Percentiles rank a stretch among this genome's conserved stretches.
phyloP scores from a whole-genome alignment of 2,113 vertebrate genomes.

The Equus przewalskii region DNA sequence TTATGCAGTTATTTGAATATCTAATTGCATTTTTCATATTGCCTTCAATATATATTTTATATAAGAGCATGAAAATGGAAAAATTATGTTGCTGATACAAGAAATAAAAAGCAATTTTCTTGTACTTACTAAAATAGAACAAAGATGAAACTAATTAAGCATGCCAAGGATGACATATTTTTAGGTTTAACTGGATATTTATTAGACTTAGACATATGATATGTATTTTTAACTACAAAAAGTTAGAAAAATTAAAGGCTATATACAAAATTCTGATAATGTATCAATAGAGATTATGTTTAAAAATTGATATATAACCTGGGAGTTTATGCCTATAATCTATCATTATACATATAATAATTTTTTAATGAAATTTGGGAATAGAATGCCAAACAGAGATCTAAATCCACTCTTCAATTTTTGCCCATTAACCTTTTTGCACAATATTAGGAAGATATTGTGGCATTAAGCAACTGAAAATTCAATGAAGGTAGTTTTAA shows the following conservation, averaged over 20 bases:
- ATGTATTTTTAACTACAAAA: not conserved
- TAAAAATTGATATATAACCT: not conserved
- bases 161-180: not conserved
- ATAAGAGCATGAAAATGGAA: not conserved
- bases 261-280: not conserved
- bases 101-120: not conserved
- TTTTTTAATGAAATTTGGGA: not conserved
- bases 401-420: not conserved
- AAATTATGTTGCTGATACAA: not conserved
- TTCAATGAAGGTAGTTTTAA: not conserved
- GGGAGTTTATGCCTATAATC: not conserved
- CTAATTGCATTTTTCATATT: not conserved
- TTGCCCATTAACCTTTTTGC: not conserved
- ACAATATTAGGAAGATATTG: not conserved
- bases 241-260: not conserved
- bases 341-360: not conserved
- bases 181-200: not conserved
- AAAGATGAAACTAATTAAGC: slow-evolving; percentile 27
- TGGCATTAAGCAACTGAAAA: not conserved
- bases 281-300: not conserved
- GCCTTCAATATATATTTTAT: not conserved
- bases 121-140: not conserved
- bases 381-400: not conserved
- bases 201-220: not conserved
- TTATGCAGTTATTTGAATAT: slow-evolving; percentile 12